Conservation (phyloP, 2,113 vertebrate species). For the Dolichotis patagonum region DNA sequence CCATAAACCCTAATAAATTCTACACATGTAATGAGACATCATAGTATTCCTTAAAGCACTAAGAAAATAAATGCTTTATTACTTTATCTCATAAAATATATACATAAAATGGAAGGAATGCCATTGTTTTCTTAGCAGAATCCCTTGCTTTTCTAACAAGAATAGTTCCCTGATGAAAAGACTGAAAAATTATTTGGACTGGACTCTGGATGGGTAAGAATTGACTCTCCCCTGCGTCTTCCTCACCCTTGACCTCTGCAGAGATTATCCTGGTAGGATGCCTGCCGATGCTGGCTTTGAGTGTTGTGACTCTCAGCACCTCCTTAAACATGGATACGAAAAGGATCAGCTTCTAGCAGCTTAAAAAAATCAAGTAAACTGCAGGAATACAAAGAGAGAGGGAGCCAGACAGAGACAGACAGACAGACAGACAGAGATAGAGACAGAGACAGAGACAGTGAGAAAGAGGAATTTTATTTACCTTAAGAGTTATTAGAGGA, state of each 20-base stretch:
- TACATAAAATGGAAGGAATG: constrained; percentile 4
- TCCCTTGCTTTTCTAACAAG: neutral
- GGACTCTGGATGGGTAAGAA: neutral
- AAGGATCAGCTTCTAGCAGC: constrained; percentile 39
- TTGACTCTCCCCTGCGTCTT: neutral
- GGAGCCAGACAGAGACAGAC: neutral
- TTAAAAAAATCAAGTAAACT: constrained; percentile 45
- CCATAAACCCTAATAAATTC: neutral
- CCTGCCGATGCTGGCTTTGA: constrained; percentile 4
- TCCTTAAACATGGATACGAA: constrained; percentile 41
- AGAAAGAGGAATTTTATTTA: neutral
- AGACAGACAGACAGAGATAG: neutral
- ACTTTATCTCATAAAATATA: neutral
- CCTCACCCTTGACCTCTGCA: constrained; percentile 29
- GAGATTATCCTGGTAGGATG: neutral
- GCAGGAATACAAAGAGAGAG: neutral
- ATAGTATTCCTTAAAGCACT: neutral
- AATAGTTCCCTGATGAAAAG: neutral
- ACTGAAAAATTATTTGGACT: constrained; percentile 5
- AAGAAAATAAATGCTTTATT: neutral
- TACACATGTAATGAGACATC: neutral
- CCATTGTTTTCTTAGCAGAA: neutral
- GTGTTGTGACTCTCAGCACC: neutral
- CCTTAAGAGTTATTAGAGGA: neutral
- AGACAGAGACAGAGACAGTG: neutral